These are phyloP conservation scores for Falcaria lacertinaria DNA, from an alignment of 2,888 invertebrate species.

Conservation along the genomic window DNA sequence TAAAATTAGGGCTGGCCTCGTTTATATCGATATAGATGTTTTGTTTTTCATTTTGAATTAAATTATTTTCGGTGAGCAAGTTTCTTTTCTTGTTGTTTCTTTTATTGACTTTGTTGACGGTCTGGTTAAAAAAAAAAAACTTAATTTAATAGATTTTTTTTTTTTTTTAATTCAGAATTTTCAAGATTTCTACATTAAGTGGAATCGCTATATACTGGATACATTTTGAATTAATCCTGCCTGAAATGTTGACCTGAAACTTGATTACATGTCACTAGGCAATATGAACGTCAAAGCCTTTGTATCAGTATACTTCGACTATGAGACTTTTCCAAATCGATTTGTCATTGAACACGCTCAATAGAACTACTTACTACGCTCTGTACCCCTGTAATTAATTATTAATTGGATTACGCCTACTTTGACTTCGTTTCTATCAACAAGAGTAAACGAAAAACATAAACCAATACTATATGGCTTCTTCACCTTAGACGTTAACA, in stretches of 20 bases:
- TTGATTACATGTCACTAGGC: not conserved
- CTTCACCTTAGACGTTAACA: too few relatives aligned
- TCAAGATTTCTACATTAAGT: too few relatives aligned
- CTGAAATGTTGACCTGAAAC: not conserved
- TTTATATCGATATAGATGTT: slow-evolving; percentile 8
- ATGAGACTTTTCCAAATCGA: not conserved
- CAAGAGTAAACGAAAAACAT: not conserved
- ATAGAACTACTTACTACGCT: not conserved
- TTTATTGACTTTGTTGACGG: too few relatives aligned
- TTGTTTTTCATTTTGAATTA: not conserved
- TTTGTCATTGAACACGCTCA: not conserved
- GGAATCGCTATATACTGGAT: too few relatives aligned
- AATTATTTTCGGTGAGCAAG: not conserved
- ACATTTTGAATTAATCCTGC: not conserved
- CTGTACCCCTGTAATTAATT: not conserved
- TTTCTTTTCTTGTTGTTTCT: not conserved
- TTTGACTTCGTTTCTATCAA: not conserved
- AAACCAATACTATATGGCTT: too few relatives aligned
- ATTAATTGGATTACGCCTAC: not conserved
- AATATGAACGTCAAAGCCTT: not conserved
- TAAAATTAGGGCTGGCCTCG: slow-evolving; percentile 50
- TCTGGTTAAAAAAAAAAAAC: too few relatives aligned
- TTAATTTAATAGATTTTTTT: too few relatives aligned
- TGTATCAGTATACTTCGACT: not conserved
- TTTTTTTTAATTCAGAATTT: too few relatives aligned